Evolutionary conservation across 2,888 invertebrate species (phyloP).

Genomic region (Ophonus ardosiacus): DNA sequence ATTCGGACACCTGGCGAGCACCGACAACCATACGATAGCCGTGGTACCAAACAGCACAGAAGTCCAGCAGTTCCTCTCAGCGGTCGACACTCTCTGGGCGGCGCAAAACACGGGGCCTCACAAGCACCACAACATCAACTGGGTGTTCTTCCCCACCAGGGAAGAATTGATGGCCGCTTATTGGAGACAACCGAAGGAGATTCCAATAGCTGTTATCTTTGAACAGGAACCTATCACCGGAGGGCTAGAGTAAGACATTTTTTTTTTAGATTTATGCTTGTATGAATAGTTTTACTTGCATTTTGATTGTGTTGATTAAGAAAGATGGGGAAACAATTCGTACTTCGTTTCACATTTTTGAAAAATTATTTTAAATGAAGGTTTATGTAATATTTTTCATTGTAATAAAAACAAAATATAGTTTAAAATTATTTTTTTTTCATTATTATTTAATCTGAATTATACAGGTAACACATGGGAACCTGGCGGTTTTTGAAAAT

Average conservation of each 20-base stretch:
- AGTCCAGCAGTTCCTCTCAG: constrained; percentile 81
- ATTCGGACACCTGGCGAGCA: constrained; percentile 78
- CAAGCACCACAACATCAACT: constrained; percentile 77
- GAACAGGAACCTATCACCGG: constrained; percentile 76
- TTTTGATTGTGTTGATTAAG: no score
- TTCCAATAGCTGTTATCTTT: constrained; percentile 86
- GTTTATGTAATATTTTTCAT: no score
- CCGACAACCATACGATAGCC: constrained; percentile 82
- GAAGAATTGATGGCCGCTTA: constrained; percentile 84
- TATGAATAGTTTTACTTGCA: background rate
- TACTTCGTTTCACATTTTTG: no score
- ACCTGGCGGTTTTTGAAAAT: no score
- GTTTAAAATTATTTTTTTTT: no score
- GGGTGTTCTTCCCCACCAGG: constrained; percentile 81
- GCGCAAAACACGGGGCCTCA: background rate
- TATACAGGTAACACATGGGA: no score
- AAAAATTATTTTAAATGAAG: no score
- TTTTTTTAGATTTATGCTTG: background rate
- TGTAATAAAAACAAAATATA: no score
- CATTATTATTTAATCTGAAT: no score
- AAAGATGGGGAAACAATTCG: no score
- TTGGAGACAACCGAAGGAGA: constrained; percentile 81
- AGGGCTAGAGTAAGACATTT: constrained; percentile 77
- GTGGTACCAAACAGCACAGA: constrained; percentile 82
- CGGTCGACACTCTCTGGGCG: constrained; percentile 80